Evolutionary conservation across 2,797 vertebrate species (phyloP), one percentile per base, ranked within the genome.

Genomic region (Chiroxiphia lanceolata): DNA sequence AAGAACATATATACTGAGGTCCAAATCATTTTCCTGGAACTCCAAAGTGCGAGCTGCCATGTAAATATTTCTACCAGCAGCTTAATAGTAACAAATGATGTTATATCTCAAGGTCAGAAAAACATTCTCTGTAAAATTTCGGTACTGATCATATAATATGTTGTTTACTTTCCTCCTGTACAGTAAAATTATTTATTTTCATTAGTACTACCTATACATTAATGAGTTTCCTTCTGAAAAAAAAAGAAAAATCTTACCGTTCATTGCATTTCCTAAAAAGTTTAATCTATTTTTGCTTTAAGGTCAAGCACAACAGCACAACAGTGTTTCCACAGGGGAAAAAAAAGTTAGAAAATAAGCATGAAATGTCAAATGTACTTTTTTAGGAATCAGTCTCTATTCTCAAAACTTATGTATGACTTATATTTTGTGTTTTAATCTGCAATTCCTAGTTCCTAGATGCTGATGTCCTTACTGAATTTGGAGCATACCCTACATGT

Each of bases 11-110:
- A 83, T 45, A 60, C 44, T 70, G 40, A 85, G 22, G 16, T 96
- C 54, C 64, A 92, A 87, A 90, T 87, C 33, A 87, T 92, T 96
- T 12, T 87, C 57, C 61, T 70, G 70, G 71, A 95, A 87, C n/a
- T 36, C 34, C 8, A 94, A 94, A 92, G 96, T 90, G 20, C 68
- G 94, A 95, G 33, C 70, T 93, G 70, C 57, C 61, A 53, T 76
- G 63, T 50, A 94, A 93, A 92, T 89, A 87, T 92, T 94, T 94
- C 61, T 95, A 57, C 54, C 54, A 93, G 40, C 5, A 75, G 22
- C 86, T 84, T 96, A 94, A 95, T 85, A 65, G 29, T 71, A 95
- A 93, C 34, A 96, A 95, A 87, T 78, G 31, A 76, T 85, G 27
- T 67, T 83, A 75, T 83, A 88, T 87, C n/a, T 88, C n/a, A 83